phyloP scores from a whole-genome alignment of 2,888 invertebrate genomes.

The Gymnocheta viridis region DNA sequence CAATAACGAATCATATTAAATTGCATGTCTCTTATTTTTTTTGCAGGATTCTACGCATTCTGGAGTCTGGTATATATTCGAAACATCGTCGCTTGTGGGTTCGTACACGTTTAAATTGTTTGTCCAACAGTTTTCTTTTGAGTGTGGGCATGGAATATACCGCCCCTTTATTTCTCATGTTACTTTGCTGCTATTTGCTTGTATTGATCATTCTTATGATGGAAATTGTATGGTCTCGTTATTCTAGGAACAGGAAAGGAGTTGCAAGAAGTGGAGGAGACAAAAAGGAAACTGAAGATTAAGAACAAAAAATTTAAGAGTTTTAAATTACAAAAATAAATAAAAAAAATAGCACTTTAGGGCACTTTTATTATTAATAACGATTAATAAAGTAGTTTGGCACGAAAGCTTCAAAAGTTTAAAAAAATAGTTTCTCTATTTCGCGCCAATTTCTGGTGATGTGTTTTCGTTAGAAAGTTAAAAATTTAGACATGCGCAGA shows the following conservation, averaged over 20 bases:
- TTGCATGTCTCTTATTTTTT: neutral
- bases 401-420: neutral
- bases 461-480: neutral
- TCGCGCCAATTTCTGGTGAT: neutral
- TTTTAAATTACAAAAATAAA: neutral
- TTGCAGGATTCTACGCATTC: constrained; percentile 74
- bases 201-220: constrained; percentile 74
- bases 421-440: neutral
- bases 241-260: neutral
- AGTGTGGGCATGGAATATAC: constrained; percentile 80
- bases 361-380: constrained; percentile 1
- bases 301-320: neutral
- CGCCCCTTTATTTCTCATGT: constrained; percentile 78
- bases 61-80: constrained; percentile 76
- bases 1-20: too few relatives aligned
- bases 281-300: neutral
- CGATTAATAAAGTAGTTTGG: neutral
- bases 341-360: neutral
- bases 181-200: constrained; percentile 74
- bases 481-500: neutral
- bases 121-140: constrained; percentile 75
- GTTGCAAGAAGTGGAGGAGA: neutral
- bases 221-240: constrained; percentile 70
- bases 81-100: constrained; percentile 76
- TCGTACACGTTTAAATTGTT: constrained; percentile 75